Base-by-base conservation (phyloP, 2,888 invertebrate genomes). In the Chrysotoxum bicinctum region DNA sequence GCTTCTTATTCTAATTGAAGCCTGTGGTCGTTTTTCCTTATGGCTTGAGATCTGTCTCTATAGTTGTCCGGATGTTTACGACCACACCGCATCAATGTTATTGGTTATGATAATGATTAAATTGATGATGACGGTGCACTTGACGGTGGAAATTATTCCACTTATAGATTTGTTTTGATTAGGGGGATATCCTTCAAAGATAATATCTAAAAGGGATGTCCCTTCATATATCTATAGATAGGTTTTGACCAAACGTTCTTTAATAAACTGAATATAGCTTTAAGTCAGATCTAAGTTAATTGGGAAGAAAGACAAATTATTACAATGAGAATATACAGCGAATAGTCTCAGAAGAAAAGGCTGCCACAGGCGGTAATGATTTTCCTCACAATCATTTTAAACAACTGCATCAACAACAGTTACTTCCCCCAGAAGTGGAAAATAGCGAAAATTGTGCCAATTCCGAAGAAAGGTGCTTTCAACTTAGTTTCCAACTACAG, bases 1-100 rank as follows among this genome's bases (percentile, higher is more conserved):
- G 80, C 48, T 80, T 81, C 80, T 76, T 72, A 60, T 62, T 77
- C 68, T 76, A 85, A 85, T 85, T 85, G 81, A 77, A 85, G 85
- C 85, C 77, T 85, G 77, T 81, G 81, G 85, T 84, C 84, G 80
- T 79, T 75, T 69, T 64, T 72, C 54, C 14, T 45, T 21, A 50
- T 23, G 26, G 14, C 5, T 21, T 48, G 16, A n/a, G 10, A 19
- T 19, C 45, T 45, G 45, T 12, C 19, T 19, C 10, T 7, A 14
- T 23, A 26, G 32, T 32, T 74, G 81, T 64, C 81, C 81, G 85
- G 85, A 85, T 85, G 85, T 85, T 85, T 85, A 73, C 81, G 85
- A 85, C 85, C 85, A 85, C 85, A 85, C 85, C 76, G 73, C 81
- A 73, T 68, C 48, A 23, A 45, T 84, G 72, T 80, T 84, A 54